Percentiles rank a stretch among this genome's conserved stretches.
These are phyloP conservation scores for Siphonodentalium dalli DNA, from an alignment of 2,888 invertebrate species.

Conservation along the genomic window DNA sequence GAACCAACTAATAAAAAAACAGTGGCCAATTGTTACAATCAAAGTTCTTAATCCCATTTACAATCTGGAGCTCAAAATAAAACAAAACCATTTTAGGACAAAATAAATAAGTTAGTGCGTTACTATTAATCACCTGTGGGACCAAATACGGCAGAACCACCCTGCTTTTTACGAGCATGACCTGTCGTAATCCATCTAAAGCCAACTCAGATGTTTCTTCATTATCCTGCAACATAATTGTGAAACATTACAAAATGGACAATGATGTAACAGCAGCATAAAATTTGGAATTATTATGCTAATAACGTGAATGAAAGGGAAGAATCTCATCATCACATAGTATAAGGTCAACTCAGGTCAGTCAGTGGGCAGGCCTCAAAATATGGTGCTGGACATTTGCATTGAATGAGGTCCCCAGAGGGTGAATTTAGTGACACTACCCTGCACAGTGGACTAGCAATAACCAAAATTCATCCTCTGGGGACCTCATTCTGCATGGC, in stretches of 20 bases:
- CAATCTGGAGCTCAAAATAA: not conserved
- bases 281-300: not conserved
- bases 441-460: too few relatives aligned
- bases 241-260: not conserved
- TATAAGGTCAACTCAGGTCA: too few relatives aligned
- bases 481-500: too few relatives aligned
- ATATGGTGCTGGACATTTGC: too few relatives aligned
- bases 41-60: not conserved
- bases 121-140: slow-evolving; percentile 69
- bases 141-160: slow-evolving; percentile 96
- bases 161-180: slow-evolving; percentile 95
- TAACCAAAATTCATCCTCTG: too few relatives aligned
- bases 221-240: slow-evolving; percentile 71
- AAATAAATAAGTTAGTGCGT: not conserved
- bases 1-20: too few relatives aligned
- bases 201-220: slow-evolving; percentile 84
- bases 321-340: too few relatives aligned
- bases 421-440: too few relatives aligned
- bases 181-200: slow-evolving; percentile 93
- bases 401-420: too few relatives aligned
- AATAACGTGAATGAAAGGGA: not conserved
- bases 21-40: too few relatives aligned
- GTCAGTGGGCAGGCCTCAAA: too few relatives aligned
- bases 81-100: not conserved
- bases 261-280: not conserved